Evolutionary conservation across 2,888 invertebrate genomes (phyloP), one percentile per base, ranked within the genome.

Genomic region (Athalia rosae): DNA sequence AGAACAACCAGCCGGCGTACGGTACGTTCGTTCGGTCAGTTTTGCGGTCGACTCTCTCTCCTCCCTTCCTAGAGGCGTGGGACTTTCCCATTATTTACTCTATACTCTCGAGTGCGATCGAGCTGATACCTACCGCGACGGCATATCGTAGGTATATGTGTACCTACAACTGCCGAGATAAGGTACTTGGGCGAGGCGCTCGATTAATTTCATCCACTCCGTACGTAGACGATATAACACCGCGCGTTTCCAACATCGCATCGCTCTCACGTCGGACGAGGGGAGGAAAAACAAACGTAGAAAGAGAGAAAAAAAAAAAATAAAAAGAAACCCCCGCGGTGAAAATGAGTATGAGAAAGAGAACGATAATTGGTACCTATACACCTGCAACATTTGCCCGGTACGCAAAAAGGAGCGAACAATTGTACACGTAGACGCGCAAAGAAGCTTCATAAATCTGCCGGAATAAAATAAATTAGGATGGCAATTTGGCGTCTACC

Each of bases 61-160:
- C 67, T 67, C 41, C 15, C 47, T 41, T 13, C 67, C 45, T 6
- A 67, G 67, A 5, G 43, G 43, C 9, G 9, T 15, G 41, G 2
- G 53, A 67, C 67, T 67, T 67, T 67, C 67, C 41, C 67, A 53
- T 67, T 67, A 67, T 67, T 67, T 67, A 67, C 67, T 53, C 67
- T 13, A 53, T 8, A 8, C 53, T 47, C 48, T 48, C 47, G 64
- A 47, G 28, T 28, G 28, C 53, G 53, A 67, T 67, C 67, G 41
- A 41, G 5, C n/a, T 41, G 8, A 8, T 28, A 9, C 28, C 50
- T 11, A 11, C 11, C n/a, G 41, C 64, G n/a, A 7, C 28, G 0
- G 28, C 28, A 28, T 28, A 28, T 28, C 28, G 28, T 28, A 28
- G 28, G 28, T 28, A 28, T 28, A n/a, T n/a, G n/a, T n/a, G n/a